Evolutionary conservation across 1,140 invertebrate genomes (phyloP).

Genomic region (Piezodorus guildinii): DNA sequence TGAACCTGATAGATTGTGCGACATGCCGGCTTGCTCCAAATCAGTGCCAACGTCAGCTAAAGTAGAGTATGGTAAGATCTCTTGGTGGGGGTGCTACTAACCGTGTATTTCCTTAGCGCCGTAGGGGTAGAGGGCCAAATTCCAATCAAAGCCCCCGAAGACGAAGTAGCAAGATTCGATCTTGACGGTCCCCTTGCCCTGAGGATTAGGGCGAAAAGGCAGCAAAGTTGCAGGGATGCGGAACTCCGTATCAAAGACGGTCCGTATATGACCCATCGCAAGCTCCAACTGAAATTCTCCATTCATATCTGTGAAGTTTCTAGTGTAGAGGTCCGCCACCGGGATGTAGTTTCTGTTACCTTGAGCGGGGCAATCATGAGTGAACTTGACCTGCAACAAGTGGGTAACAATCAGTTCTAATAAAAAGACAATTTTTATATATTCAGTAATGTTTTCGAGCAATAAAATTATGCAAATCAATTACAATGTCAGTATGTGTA

Average conservation of each 20-base stretch:
- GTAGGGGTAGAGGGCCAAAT: conserved; percentile 57
- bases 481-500: no score
- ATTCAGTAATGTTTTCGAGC: no score
- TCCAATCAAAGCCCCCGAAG: conserved; percentile 78
- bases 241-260: conserved; percentile 62
- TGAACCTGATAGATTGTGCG: no score
- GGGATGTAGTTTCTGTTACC: conserved; percentile 70
- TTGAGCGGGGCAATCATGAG: conserved; percentile 58
- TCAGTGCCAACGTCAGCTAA: no score
- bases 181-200: conserved; percentile 32
- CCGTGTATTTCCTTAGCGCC: conserved; percentile 42
- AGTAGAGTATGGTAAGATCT: not conserved
- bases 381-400: conserved; percentile 50
- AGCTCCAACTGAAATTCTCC: conserved; percentile 76
- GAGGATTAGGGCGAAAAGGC: conserved; percentile 21
- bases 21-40: no score
- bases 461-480: no score
- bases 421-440: no score
- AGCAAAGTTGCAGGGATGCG: conserved; percentile 39
- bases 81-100: conserved; percentile 19
- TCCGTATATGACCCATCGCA: conserved; percentile 62
- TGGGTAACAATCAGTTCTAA: no score
- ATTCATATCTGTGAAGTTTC: conserved; percentile 69
- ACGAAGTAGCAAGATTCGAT: conserved; percentile 59
- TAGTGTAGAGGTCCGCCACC: conserved; percentile 58